phyloP scores from a whole-genome alignment of 2,888 invertebrate genomes.

The Eurytoma adleriae region DNA sequence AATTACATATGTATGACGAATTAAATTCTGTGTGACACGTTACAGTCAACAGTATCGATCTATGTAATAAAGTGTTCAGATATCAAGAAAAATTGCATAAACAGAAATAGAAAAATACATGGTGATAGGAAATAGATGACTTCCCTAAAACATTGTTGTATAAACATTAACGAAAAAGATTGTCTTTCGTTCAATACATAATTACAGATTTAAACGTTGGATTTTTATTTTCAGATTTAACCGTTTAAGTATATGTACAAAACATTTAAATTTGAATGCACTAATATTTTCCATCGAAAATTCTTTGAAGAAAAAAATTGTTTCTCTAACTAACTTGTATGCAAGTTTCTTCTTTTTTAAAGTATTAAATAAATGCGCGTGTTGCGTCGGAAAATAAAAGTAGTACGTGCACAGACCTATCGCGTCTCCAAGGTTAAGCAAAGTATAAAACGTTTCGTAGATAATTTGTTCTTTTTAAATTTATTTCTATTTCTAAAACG shows the following conservation, averaged over 20 bases:
- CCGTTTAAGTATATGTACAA: not conserved
- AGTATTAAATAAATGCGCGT: not conserved
- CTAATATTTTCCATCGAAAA: not conserved
- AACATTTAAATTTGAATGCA: not conserved
- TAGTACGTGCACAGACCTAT: not conserved
- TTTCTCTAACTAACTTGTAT: not conserved
- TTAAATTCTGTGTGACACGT: too few relatives aligned
- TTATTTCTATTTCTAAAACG: not conserved
- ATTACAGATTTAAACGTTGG: too few relatives aligned
- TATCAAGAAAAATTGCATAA: too few relatives aligned
- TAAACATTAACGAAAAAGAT: too few relatives aligned
- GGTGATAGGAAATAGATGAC: too few relatives aligned
- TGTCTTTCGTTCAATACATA: too few relatives aligned
- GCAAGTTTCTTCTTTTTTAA: not conserved
- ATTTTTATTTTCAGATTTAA: too few relatives aligned
- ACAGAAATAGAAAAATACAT: too few relatives aligned
- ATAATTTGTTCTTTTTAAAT: conserved; percentile 30
- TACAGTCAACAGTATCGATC: too few relatives aligned
- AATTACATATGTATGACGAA: too few relatives aligned
- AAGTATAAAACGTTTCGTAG: conserved; percentile 5
- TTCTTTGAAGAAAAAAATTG: not conserved
- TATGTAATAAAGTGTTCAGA: too few relatives aligned
- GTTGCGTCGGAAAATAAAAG: not conserved
- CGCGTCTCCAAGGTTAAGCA: conserved; percentile 23
- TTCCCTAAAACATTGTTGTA: too few relatives aligned